phyloP scores from a whole-genome alignment of 1,140 invertebrate species.

The Caerostris darwini region DNA sequence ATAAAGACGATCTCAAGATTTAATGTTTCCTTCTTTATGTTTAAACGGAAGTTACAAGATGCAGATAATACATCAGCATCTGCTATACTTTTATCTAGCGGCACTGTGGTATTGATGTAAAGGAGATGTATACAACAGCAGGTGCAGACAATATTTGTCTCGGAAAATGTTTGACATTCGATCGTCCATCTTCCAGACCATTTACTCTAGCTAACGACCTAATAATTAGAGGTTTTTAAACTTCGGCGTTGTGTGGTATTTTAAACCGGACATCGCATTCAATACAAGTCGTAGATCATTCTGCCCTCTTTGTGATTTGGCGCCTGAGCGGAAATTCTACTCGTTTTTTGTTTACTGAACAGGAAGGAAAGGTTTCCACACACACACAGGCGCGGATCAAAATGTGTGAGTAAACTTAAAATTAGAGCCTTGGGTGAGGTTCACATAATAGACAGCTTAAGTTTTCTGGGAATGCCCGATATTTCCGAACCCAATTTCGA shows the following conservation, averaged over 20 bases:
- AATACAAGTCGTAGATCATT: slow-evolving; percentile 30
- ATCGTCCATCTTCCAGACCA: slow-evolving; percentile 35
- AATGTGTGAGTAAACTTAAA: slow-evolving; percentile 33
- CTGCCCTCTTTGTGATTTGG: slow-evolving; percentile 14
- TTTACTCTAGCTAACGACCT: slow-evolving; percentile 34
- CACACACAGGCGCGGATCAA: neutral
- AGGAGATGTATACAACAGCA: neutral
- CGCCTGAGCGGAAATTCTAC: slow-evolving; percentile 23
- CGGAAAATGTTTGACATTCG: neutral
- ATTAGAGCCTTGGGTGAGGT: neutral
- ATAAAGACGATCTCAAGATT: neutral
- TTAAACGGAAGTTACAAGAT: neutral
- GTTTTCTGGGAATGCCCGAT: neutral
- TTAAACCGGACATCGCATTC: slow-evolving; percentile 27
- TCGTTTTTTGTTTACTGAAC: neutral
- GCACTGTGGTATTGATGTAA: neutral
- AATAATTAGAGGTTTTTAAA: slow-evolving; percentile 30
- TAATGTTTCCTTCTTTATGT: neutral
- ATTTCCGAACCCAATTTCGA: slow-evolving; percentile 21
- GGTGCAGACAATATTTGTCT: slow-evolving; percentile 34
- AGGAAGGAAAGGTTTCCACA: slow-evolving; percentile 10
- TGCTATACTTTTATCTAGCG: neutral
- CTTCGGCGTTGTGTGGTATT: slow-evolving; percentile 18
- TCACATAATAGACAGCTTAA: neutral
- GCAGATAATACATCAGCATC: neutral